Base-by-base conservation (phyloP, 37 sponge, comb jelly and placozoan species). In the Cladorhizidae sp. region DNA sequence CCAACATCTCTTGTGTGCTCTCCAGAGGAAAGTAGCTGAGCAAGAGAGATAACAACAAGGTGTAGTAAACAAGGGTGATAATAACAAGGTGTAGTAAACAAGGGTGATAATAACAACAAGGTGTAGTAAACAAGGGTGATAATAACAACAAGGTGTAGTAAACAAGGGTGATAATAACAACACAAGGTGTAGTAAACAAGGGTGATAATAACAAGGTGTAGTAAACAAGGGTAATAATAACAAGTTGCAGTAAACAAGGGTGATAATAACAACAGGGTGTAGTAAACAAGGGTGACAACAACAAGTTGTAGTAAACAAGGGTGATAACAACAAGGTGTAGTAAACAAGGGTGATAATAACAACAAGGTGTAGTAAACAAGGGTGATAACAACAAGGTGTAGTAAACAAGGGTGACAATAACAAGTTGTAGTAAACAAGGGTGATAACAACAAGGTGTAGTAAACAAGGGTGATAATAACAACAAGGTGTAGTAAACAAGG, bases 1-100 rank as follows among this genome's bases (percentile, higher is more conserved):
- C 83, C 57, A 98, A 70, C 83, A 98, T 95, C 86, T 98, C 96
- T 31, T 80, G 79, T 17, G 98, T 98, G 26, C 82, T 73, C 77
- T 88, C 93, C 9, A 76, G 74, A 73, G 98, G 86, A 76, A 98
- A 98, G 67, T 98, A 98, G 62, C 94, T 93, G 65, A 17, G 33
- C 29, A 52, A 15, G 5, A 25, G 26, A 58, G 33, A 43, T 25
- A 14, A 32, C 40, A 62, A 41, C 12, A 67, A 59, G 12, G 12
- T 26, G 0, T 14, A 52, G 29, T 12, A 45, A 45, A 45, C 49
- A 45, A 45, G 9, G n/a, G n/a, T n/a, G n/a, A n/a, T n/a, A n/a
- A n/a, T n/a, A n/a, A n/a, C n/a, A n/a, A n/a, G n/a, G n/a, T n/a
- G n/a, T n/a, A n/a, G n/a, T n/a, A n/a, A n/a, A 58, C 26, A 58